Evolutionary conservation across 2,888 invertebrate genomes (phyloP).

Genomic region (Perizoma affinitatum): DNA sequence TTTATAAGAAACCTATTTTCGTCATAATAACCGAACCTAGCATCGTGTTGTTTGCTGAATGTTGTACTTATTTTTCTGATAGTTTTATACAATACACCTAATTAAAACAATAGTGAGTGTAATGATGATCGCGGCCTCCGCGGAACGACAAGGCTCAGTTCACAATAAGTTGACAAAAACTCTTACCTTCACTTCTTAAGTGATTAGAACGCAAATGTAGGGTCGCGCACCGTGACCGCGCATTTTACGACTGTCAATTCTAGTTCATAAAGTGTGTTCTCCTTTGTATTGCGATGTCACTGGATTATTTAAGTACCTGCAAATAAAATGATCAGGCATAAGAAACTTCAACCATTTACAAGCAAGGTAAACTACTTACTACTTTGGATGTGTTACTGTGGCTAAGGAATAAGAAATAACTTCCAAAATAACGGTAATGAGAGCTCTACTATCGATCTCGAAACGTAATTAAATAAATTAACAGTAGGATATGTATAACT

Average conservation of each 20-base stretch:
- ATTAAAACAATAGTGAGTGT: slow-evolving; percentile 27
- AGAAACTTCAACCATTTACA: neutral
- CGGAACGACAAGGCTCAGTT: slow-evolving; percentile 37
- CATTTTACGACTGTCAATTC: slow-evolving; percentile 45
- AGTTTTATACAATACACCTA: slow-evolving; percentile 9
- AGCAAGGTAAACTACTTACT: too few relatives aligned
- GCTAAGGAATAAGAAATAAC: too few relatives aligned
- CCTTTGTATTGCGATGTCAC: slow-evolving; percentile 1
- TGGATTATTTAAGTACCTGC: slow-evolving; percentile 9
- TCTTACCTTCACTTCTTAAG: slow-evolving; percentile 58
- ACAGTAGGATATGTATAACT: too few relatives aligned
- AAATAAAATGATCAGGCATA: neutral
- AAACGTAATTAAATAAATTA: too few relatives aligned
- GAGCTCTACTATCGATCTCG: too few relatives aligned
- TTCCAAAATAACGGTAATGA: too few relatives aligned
- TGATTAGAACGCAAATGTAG: slow-evolving; percentile 46
- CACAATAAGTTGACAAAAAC: slow-evolving; percentile 40
- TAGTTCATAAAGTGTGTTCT: slow-evolving; percentile 15
- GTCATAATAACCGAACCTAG: too few relatives aligned
- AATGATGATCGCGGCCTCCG: slow-evolving; percentile 28
- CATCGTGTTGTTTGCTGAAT: too few relatives aligned
- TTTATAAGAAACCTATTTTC: too few relatives aligned
- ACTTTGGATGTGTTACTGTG: too few relatives aligned
- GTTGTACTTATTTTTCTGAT: slow-evolving; percentile 13
- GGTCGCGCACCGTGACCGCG: slow-evolving; percentile 41